Evolutionary conservation across 1,140 invertebrate species (phyloP), one percentile per base, ranked within the genome.

Genomic region (Drosophila sproati): DNA sequence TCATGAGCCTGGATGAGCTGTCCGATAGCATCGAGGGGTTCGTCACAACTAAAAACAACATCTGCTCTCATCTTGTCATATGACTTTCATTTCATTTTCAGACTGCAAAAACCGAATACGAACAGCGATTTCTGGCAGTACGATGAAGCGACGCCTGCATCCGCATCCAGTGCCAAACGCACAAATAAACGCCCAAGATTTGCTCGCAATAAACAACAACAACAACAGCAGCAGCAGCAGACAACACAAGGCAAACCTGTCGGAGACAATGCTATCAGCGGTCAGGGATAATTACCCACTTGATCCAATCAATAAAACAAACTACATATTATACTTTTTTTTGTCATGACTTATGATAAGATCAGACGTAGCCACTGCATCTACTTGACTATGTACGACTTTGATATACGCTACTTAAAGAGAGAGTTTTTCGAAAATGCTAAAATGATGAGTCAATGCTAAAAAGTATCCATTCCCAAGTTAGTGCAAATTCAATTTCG

Each of bases 1-100:
- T 96, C 28, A 89, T 97, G 47, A 95, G 95, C 20, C 91, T 94
- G 52, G 93, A 95, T 76, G 82, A 93, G 32, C 78, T 95, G 34
- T 92, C 95, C 71, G 80, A 80, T 4, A 88, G 92, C 10, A 93
- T 94, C 67, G 89, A 86, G 29, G 94, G 95, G 94, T 95, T 88
- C 56, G 55, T 5, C 0, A 34, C 1, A 4, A 10, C 6, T 0
- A 1, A 4, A 7, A 4, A 1, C 1, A 0, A 12, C 10, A 43
- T 28, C 35, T 28, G 20, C 20, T 3, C 1, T 20, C 3, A 37
- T 4, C n/a, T 45, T n/a, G 5, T 51, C 1, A 68, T 60, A 12
- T 28, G 10, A 3, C 20, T 34, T 61, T 1, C 7, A 5, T 37
- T 57, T 10, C 20, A 47, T 12, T n/a, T 48, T 12, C 10, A 88